phyloP scores from a whole-genome alignment of 2,113 vertebrate species.

The Rhombomys opimus region DNA sequence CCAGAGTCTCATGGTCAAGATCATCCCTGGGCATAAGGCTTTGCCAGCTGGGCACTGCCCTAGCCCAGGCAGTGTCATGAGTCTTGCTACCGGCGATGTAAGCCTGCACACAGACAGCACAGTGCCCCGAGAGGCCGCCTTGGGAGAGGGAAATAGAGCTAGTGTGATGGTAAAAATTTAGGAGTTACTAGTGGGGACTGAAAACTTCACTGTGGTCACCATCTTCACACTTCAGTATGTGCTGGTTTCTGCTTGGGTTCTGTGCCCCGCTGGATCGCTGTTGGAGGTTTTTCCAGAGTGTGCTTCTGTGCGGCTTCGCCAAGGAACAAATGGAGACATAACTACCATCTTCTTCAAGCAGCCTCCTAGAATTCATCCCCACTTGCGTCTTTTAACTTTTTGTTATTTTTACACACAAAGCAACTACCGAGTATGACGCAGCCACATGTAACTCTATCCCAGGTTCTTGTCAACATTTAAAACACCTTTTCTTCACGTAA shows the following conservation, averaged over 20 bases:
- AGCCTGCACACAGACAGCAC: background rate
- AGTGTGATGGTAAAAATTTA: background rate
- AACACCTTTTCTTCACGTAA: background rate
- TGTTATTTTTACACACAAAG: background rate
- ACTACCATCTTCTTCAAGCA: background rate
- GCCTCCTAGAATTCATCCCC: background rate
- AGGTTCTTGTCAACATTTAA: background rate
- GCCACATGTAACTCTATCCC: too few species aligned
- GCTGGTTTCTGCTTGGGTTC: rapidly evolving
- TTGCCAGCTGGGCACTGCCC: background rate
- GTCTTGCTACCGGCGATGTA: rapidly evolving
- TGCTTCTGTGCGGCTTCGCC: background rate
- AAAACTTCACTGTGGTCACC: background rate
- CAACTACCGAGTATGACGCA: background rate
- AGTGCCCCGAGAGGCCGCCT: background rate
- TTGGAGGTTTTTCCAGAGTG: too few species aligned
- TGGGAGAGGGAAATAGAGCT: background rate
- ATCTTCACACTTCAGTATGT: too few species aligned
- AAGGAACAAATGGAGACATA: background rate
- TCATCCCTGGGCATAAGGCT: background rate
- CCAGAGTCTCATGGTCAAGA: background rate
- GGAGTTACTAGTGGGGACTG: background rate
- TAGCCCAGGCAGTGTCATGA: background rate
- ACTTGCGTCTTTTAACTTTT: background rate
- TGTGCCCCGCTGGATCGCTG: background rate